Percentiles rank a stretch among this genome's conserved stretches.
These are phyloP conservation scores for Australoheros scitulus DNA, from an alignment of 2,113 vertebrate genomes.

Conservation along the genomic window DNA sequence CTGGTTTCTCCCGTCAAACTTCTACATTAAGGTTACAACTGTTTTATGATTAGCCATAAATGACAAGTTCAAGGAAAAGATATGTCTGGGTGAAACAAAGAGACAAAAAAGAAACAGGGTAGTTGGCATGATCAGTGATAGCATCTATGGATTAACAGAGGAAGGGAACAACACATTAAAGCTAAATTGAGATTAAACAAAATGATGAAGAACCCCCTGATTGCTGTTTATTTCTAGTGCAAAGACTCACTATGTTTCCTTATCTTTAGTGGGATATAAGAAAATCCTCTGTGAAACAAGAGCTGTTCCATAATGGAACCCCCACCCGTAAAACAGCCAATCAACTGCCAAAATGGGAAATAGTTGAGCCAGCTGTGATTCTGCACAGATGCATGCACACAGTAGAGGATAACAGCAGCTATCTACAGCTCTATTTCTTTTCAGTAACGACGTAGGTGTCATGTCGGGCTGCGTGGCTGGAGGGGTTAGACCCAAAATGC, in stretches of 20 bases:
- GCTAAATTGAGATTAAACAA: background rate
- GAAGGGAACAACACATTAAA: background rate
- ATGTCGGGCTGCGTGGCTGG: too few relatives aligned
- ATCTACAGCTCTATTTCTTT: background rate
- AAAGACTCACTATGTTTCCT: rapidly evolving
- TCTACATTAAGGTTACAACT: background rate
- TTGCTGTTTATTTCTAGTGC: background rate
- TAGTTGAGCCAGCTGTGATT: too few relatives aligned
- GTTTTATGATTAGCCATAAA: background rate
- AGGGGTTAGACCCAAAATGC: too few relatives aligned
- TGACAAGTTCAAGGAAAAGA: background rate
- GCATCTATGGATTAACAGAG: background rate
- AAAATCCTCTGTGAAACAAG: background rate
- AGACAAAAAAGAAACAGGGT: background rate
- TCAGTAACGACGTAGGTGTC: background rate
- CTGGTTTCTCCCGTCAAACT: background rate
- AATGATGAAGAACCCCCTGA: background rate
- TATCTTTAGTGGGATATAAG: background rate
- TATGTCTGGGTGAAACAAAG: background rate
- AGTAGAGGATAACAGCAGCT: too few relatives aligned
- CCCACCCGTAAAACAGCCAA: too few relatives aligned
- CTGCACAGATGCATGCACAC: too few relatives aligned
- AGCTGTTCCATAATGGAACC: too few relatives aligned
- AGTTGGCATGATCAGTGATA: background rate
- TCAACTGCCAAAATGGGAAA: too few relatives aligned